Percentiles rank a stretch among this genome's conserved stretches.
These are phyloP conservation scores for Diogma glabrata DNA, from an alignment of 2,888 invertebrate species.

Conservation along the genomic window DNA sequence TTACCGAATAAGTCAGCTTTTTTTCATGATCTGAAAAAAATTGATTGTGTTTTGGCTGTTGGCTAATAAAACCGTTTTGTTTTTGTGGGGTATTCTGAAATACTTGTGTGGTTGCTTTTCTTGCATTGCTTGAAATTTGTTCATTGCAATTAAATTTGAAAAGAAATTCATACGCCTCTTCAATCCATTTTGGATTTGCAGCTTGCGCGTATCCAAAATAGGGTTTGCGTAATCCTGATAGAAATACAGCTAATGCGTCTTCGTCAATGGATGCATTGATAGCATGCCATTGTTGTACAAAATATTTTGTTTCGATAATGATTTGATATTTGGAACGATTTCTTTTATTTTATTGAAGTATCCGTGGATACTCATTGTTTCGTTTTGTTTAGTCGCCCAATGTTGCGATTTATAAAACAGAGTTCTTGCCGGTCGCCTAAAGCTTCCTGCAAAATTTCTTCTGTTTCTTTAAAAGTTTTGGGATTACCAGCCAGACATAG, in stretches of 20 bases:
- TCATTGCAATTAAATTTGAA: too few relatives aligned
- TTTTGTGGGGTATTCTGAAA: too few relatives aligned
- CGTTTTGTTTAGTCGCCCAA: too few relatives aligned
- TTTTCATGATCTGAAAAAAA: too few relatives aligned
- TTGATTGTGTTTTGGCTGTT: too few relatives aligned
- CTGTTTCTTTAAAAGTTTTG: neutral
- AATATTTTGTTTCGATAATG: neutral
- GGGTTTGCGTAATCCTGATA: neutral
- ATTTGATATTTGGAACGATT: neutral
- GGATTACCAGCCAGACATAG: neutral
- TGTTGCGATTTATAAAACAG: too few relatives aligned
- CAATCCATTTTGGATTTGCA: too few relatives aligned
- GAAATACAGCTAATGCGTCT: neutral
- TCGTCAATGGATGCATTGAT: neutral
- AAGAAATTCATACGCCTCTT: too few relatives aligned
- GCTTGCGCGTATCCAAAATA: neutral
- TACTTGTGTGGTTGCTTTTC: too few relatives aligned
- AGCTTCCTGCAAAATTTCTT: neutral
- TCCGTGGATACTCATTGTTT: neutral
- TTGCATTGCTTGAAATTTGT: too few relatives aligned
- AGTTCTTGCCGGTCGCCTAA: neutral
- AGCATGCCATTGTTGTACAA: neutral
- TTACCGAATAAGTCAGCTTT: too few relatives aligned
- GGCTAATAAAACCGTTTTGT: too few relatives aligned
- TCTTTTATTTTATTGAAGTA: neutral